A percentile compares a stretch with the other conserved stretches of the same genome.
These are phyloP conservation scores for Picus viridis DNA, from an alignment of 2,797 vertebrate species.

Conservation along the genomic window DNA sequence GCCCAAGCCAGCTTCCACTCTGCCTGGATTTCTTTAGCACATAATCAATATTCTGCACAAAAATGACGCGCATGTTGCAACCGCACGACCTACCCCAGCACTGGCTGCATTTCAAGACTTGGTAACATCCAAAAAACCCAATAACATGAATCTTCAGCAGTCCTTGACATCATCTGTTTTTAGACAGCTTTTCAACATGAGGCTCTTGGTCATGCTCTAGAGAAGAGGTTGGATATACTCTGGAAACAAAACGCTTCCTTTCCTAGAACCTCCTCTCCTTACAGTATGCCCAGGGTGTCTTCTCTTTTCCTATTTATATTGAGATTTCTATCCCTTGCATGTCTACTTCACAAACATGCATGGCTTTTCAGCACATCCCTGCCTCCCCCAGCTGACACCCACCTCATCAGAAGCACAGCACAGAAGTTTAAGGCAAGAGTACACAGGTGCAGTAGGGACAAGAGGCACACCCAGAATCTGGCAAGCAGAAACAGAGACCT, in stretches of 20 bases:
- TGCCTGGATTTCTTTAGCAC: conserved; percentile 51
- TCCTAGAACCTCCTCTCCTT: background rate
- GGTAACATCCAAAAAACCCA: conserved; percentile 42
- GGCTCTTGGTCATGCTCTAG: background rate
- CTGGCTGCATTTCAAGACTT: conserved; percentile 57
- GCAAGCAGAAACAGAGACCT: background rate
- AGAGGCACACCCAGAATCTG: background rate
- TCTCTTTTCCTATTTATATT: background rate
- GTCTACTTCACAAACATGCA: background rate
- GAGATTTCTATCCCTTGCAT: conserved; percentile 15
- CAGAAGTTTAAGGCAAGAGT: conserved; percentile 38
- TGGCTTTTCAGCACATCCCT: conserved; percentile 31
- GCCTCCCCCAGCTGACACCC: conserved; percentile 35
- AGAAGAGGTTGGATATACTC: background rate
- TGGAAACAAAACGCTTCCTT: background rate
- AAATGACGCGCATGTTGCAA: conserved; percentile 49
- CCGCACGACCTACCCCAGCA: conserved; percentile 63
- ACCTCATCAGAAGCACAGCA: conserved; percentile 20
- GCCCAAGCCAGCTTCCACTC: conserved; percentile 63
- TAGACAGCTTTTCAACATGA: background rate
- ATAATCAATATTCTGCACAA: conserved; percentile 23
- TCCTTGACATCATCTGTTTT: conserved; percentile 12
- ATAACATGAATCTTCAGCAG: background rate
- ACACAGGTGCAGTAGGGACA: background rate
- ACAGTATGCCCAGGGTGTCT: background rate